Conservation (phyloP, 2,797 vertebrate genomes). For the Petrocephalus sullivani region DNA sequence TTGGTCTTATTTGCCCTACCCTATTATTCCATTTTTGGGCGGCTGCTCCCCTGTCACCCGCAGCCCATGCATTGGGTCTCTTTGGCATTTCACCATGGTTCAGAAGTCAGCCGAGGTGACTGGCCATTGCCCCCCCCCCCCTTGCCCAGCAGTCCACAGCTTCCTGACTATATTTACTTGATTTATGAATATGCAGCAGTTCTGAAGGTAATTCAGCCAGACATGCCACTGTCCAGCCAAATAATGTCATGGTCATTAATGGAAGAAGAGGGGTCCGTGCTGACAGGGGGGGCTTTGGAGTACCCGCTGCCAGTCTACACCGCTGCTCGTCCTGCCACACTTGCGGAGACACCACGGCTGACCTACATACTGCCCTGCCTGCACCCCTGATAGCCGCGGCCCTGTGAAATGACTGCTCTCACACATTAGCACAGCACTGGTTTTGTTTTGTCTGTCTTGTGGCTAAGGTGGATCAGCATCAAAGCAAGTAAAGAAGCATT, state of each 20-base stretch:
- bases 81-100: conserved; percentile 71
- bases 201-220: conserved; percentile 82
- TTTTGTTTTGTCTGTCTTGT: conserved; percentile 5
- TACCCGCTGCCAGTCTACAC: conserved; percentile 38
- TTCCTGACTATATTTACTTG: conserved; percentile 77
- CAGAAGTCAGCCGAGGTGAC: conserved; percentile 73
- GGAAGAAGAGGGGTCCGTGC: conserved; percentile 48
- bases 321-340: conserved; percentile 40
- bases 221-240: conserved; percentile 79
- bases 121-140: conserved; percentile 53
- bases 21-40: conserved; percentile 27
- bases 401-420: conserved; percentile 21
- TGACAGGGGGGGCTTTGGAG: conserved; percentile 52
- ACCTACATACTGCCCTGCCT: conserved; percentile 39
- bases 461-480: background rate
- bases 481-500: background rate
- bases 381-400: background rate
- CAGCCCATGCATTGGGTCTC: conserved; percentile 47
- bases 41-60: conserved; percentile 41
- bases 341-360: conserved; percentile 34
- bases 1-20: conserved; percentile 27
- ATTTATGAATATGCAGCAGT: conserved; percentile 81
- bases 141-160: conserved; percentile 69
- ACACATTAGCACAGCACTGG: conserved; percentile 10
- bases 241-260: conserved; percentile 75